Conservation (phyloP, 1,140 invertebrate species). For the Psilanteris sp. region DNA sequence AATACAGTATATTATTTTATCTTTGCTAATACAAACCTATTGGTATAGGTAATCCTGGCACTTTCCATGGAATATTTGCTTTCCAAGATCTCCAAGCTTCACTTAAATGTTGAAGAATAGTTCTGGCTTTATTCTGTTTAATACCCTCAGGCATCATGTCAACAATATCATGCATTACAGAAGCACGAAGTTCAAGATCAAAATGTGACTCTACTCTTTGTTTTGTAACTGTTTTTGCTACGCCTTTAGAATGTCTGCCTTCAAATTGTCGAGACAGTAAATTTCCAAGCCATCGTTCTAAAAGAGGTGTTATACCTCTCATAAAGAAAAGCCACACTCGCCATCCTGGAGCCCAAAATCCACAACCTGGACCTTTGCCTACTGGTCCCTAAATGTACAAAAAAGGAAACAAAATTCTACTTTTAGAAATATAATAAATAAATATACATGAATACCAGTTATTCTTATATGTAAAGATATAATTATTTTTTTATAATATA, state of each 20-base stretch:
- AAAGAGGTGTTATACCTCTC: conserved; percentile 97
- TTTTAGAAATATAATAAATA: neutral
- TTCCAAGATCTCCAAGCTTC: conserved; percentile 99
- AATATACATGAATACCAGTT: too few species aligned
- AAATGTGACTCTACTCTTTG: conserved; percentile 99
- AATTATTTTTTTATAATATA: too few species aligned
- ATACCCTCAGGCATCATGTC: conserved; percentile 99
- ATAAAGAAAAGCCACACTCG: conserved; percentile 99
- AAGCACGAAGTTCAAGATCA: conserved; percentile 97
- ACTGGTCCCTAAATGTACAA: conserved; percentile 89
- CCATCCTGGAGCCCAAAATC: conserved; percentile 99
- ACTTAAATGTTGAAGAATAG: conserved; percentile 98
- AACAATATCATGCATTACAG: conserved; percentile 99
- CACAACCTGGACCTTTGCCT: conserved; percentile 99
- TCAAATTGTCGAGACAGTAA: conserved; percentile 98
- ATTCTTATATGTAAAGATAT: too few species aligned
- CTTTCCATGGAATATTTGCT: conserved; percentile 99
- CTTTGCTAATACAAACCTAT: conserved; percentile 81
- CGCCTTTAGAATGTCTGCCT: conserved; percentile 98
- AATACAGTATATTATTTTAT: too few species aligned
- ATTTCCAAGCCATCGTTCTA: conserved; percentile 99
- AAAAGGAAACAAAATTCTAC: too few species aligned
- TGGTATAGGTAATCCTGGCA: conserved; percentile 98
- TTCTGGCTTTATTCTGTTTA: conserved; percentile 99
- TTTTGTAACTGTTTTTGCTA: conserved; percentile 99